Evolutionary conservation across 2,888 invertebrate genomes (phyloP).

Genomic region (Lepas anatifera): DNA sequence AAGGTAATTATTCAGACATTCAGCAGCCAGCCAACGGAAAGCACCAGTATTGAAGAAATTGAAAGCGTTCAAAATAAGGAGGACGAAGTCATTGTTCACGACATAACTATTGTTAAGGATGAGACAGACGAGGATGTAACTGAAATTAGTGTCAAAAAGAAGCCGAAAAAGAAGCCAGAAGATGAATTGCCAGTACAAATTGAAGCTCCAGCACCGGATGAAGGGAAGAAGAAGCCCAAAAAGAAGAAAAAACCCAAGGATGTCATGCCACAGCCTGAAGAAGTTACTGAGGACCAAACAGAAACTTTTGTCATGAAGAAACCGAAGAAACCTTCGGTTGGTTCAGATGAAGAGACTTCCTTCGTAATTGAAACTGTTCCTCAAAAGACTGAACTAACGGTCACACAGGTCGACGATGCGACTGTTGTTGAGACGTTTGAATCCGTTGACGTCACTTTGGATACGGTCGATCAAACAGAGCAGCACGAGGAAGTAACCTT

Average conservation of each 20-base stretch:
- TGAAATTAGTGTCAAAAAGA: neutral
- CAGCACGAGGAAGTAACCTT: neutral
- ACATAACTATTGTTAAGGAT: neutral
- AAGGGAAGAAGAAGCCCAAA: neutral
- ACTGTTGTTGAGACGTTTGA: neutral
- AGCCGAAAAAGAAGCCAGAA: neutral
- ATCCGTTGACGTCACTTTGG: neutral
- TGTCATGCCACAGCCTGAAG: neutral
- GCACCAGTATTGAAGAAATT: neutral
- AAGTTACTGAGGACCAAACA: too few relatives aligned
- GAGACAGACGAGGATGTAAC: neutral
- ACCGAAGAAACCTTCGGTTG: neutral
- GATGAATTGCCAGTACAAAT: neutral
- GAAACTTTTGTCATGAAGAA: neutral
- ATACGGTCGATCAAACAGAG: neutral
- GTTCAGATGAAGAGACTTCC: neutral
- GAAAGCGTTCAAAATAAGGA: neutral
- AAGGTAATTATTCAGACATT: neutral
- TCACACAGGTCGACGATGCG: neutral
- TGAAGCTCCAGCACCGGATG: neutral
- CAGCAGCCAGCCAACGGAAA: neutral
- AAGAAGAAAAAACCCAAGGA: neutral
- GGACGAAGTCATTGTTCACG: neutral
- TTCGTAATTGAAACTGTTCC: neutral
- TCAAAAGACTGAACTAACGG: neutral